Conservation (phyloP, 1,140 invertebrate genomes). For the Hyles euphorbiae region DNA sequence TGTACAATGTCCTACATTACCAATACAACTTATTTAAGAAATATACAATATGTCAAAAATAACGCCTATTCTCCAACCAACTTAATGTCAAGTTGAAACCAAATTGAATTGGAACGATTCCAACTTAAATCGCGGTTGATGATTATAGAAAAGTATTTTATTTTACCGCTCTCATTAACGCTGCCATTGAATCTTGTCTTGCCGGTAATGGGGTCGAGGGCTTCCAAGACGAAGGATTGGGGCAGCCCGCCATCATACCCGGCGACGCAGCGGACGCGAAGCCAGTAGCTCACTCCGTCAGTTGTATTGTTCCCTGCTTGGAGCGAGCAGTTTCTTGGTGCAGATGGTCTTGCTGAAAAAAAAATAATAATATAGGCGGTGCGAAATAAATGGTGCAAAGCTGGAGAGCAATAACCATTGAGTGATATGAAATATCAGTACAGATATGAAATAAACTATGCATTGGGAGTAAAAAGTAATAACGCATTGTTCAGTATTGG, state of each 20-base stretch:
- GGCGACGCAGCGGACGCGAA: conserved; percentile 84
- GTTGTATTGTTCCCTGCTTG: conserved; percentile 81
- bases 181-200: conserved; percentile 82
- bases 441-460: too few relatives aligned
- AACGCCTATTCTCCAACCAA: too few relatives aligned
- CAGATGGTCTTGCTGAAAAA: conserved; percentile 83
- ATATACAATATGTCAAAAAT: too few relatives aligned
- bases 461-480: too few relatives aligned
- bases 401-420: too few relatives aligned
- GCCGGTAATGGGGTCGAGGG: conserved; percentile 83
- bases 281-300: conserved; percentile 72
- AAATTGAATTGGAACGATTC: background rate
- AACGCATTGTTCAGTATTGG: too few relatives aligned
- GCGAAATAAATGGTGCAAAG: too few relatives aligned
- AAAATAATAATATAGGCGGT: conserved; percentile 7
- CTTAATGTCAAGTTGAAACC: too few relatives aligned
- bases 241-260: conserved; percentile 91
- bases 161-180: conserved; percentile 62
- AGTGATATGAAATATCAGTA: too few relatives aligned
- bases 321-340: conserved; percentile 89
- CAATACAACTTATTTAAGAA: too few relatives aligned
- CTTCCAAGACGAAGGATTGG: conserved; percentile 88
- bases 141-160: background rate
- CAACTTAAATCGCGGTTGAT: background rate
- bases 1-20: too few relatives aligned